phyloP scores from a whole-genome alignment of 2,888 invertebrate species.

The Epinotia ramella region DNA sequence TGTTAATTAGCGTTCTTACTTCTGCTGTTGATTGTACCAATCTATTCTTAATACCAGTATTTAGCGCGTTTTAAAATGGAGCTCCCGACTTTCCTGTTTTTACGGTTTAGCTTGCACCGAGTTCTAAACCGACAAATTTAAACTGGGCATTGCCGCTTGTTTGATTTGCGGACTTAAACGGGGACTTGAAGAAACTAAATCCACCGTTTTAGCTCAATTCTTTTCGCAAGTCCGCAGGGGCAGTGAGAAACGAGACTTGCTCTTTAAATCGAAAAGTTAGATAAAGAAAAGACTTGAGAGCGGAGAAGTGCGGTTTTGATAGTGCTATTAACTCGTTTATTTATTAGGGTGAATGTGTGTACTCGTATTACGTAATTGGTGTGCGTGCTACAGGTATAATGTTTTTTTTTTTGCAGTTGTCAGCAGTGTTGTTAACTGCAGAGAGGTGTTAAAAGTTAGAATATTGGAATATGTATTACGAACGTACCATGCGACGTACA shows the following conservation, averaged over 20 bases:
- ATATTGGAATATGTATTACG: no score
- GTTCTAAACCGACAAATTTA: not conserved
- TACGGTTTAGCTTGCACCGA: not conserved
- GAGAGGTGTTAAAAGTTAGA: no score
- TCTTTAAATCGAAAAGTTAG: conserved; percentile 35
- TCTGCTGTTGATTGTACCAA: no score
- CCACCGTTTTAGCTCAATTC: conserved; percentile 3
- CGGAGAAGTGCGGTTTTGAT: not conserved
- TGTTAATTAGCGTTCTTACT: no score
- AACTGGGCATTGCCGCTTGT: not conserved
- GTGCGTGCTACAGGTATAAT: not conserved
- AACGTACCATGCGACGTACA: no score
- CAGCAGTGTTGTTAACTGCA: no score
- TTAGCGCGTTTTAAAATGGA: not conserved
- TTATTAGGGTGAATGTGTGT: not conserved
- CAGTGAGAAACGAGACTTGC: not conserved
- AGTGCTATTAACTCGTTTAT: not conserved
- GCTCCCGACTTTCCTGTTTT: not conserved
- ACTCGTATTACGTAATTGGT: not conserved
- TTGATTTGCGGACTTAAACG: not conserved
- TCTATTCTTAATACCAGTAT: no score
- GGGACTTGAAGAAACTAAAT: conserved; percentile 16
- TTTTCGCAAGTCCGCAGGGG: conserved; percentile 11
- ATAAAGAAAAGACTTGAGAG: conserved; percentile 20
- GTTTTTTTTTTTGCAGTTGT: not conserved